Base-by-base conservation (phyloP, 2,888 invertebrate species). In the Chloroclysta siterata region DNA sequence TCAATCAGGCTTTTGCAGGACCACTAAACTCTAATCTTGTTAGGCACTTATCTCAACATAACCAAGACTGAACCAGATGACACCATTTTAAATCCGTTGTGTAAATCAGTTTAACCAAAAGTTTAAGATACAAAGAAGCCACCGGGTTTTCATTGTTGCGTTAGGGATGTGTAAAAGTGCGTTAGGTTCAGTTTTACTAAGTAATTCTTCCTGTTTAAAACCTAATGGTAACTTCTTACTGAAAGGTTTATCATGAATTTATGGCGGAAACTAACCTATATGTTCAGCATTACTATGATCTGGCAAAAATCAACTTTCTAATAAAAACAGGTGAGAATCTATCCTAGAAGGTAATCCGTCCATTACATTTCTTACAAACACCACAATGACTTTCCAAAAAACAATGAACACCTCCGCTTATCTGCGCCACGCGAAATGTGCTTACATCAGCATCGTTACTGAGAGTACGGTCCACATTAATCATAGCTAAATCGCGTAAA, bases 401-500 rank as follows among this genome's bases (percentile, higher is more conserved):
- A 61, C 60, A 65, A 65, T 52, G 52, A 65, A 56, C 61, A 62
- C 65, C 58, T 59, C 22, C 17, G 63, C 22, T 15, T 65, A 65
- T 65, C 65, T 51, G 36, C 17, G 22, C 53, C 53, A 41, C 64
- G 46, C 64, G 52, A 67, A 70, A 70, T 65, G 66, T 67, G 70
- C 68, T 63, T 69, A 66, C 69, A 65, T 64, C 70, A 72, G 58
- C 70, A 65, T 67, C 59, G 70, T 65, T 65, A 65, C 60, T 56
- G 60, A 68, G 63, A 62, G 64, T 72, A 69, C 71, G 68, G 60
- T 46, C 60, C 54, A 60, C 80, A 80, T 81, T 81, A 80, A 82
- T 82, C 82, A 81, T 77, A 72, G 73, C 73, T 72, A 71, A 79
- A 81, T 79, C 78, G 76, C 75, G 74, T 78, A 77, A 80, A 80